Evolutionary conservation across 2,888 invertebrate genomes (phyloP).

Genomic region (Euplexia lucipara): DNA sequence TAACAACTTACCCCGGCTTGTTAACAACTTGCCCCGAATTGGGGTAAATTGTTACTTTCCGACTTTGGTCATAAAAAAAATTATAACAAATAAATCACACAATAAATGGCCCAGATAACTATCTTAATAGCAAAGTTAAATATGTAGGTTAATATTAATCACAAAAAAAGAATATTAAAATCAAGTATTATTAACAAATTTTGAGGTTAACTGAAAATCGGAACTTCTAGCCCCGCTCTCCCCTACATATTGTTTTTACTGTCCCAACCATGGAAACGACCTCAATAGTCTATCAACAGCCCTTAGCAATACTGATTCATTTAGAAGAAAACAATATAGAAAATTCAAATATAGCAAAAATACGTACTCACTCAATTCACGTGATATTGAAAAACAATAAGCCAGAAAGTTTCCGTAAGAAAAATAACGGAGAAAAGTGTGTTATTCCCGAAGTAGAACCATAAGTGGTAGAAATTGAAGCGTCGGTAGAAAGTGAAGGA

Average conservation of each 20-base stretch:
- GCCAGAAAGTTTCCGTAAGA: slow-evolving; percentile 29
- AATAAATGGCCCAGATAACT: no score
- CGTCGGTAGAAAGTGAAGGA: slow-evolving; percentile 9
- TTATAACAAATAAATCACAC: no score
- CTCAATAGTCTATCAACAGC: slow-evolving; percentile 18
- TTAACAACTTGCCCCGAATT: no score
- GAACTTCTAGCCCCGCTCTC: no score
- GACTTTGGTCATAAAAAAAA: no score
- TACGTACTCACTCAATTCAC: slow-evolving; percentile 35
- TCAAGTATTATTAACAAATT: no score
- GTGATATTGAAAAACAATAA: slow-evolving; percentile 61
- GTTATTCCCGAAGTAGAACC: slow-evolving; percentile 17
- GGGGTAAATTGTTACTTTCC: no score
- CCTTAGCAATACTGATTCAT: slow-evolving; percentile 33
- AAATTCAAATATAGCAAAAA: slow-evolving; percentile 54
- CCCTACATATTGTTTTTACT: slow-evolving; percentile 27
- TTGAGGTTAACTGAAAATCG: no score
- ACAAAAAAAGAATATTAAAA: no score
- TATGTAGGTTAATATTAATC: no score
- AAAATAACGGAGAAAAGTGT: slow-evolving; percentile 36
- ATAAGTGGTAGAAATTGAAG: slow-evolving; percentile 24
- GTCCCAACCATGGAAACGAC: slow-evolving; percentile 9
- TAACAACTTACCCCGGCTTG: no score
- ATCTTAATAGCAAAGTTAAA: no score
- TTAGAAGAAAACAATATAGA: slow-evolving; percentile 43